phyloP scores from a whole-genome alignment of 1,140 invertebrate species.

The Amphibalanus amphitrite region DNA sequence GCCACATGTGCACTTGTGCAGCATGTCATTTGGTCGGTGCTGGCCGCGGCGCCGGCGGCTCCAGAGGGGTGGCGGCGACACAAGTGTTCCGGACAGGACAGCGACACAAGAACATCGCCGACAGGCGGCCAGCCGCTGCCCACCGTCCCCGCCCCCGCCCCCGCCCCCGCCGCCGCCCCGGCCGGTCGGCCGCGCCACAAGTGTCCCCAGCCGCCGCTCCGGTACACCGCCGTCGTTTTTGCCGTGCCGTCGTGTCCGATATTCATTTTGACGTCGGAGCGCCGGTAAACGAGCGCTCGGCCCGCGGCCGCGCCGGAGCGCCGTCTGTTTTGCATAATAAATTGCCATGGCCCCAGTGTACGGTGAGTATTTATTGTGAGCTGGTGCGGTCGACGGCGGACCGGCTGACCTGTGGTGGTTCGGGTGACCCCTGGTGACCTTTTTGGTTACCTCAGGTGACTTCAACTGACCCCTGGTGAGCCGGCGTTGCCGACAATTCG shows the following conservation, averaged over 20 bases:
- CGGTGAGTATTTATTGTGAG: not conserved
- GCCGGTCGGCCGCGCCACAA: not conserved
- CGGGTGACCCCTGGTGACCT: not conserved
- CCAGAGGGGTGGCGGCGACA: too few relatives aligned
- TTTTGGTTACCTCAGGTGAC: not conserved
- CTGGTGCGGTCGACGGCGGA: too few relatives aligned
- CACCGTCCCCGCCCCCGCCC: too few relatives aligned
- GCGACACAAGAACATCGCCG: not conserved
- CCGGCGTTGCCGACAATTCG: too few relatives aligned
- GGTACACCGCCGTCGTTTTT: not conserved
- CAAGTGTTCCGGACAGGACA: not conserved
- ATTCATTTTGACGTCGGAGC: not conserved
- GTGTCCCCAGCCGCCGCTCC: not conserved
- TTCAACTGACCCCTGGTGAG: too few relatives aligned
- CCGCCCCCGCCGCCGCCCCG: too few relatives aligned
- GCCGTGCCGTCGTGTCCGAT: not conserved
- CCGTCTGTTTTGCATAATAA: not conserved
- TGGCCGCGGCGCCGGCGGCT: too few relatives aligned
- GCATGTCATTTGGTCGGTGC: not conserved
- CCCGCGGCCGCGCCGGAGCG: too few relatives aligned
- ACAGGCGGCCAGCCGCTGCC: too few relatives aligned
- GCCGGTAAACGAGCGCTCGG: not conserved
- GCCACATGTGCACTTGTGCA: too few relatives aligned
- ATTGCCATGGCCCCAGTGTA: not conserved
- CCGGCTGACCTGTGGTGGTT: not conserved